These are phyloP conservation scores for Pachyuromys duprasi DNA, from an alignment of 2,797 vertebrate genomes.

Conservation along the genomic window DNA sequence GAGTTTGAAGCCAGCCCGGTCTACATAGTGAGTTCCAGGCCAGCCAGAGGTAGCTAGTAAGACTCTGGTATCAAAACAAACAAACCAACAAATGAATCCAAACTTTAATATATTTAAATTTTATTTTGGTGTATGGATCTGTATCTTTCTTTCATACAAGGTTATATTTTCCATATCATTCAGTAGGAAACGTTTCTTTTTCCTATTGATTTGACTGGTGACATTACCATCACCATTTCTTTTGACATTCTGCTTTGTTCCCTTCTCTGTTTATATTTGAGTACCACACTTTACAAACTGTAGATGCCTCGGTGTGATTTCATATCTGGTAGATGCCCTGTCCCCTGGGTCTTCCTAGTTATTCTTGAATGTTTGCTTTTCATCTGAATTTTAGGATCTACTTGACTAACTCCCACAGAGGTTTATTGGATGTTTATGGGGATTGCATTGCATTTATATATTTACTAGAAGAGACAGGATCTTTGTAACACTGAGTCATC, in stretches of 20 bases:
- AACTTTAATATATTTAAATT: not conserved
- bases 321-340: not conserved
- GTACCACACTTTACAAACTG: not conserved
- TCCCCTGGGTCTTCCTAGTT: not conserved
- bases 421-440: conserved; percentile 20
- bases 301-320: not conserved
- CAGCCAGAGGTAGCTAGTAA: not conserved
- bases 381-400: conserved; percentile 41
- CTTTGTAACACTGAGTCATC: conserved; percentile 32
- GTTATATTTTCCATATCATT: not conserved
- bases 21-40: not conserved
- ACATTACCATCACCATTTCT: not conserved
- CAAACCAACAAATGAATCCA: not conserved
- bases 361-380: conserved; percentile 45
- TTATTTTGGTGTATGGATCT: not conserved
- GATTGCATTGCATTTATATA: conserved; percentile 5
- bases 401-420: conserved; percentile 22
- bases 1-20: not conserved
- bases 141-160: not conserved
- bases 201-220: not conserved
- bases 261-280: not conserved
- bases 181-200: not conserved
- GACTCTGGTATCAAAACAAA: not conserved
- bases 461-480: conserved; percentile 34
- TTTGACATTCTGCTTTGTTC: not conserved